phyloP scores from a whole-genome alignment of 2,797 vertebrate species.

The Mergus octosetaceus region DNA sequence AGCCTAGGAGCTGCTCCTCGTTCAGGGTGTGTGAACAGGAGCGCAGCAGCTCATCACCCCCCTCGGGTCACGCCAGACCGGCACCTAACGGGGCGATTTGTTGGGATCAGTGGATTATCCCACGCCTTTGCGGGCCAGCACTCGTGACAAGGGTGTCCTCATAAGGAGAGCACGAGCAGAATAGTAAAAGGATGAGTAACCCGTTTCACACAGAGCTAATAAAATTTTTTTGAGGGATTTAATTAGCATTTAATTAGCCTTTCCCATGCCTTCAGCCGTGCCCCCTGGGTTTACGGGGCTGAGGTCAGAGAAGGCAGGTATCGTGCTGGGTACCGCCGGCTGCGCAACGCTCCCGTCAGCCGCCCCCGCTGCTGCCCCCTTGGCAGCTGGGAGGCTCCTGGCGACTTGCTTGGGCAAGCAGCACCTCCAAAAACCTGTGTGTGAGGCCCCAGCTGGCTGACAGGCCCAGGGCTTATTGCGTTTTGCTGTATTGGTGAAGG shows the following conservation, averaged over 20 bases:
- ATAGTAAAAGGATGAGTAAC: conserved; percentile 14
- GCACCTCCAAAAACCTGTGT: background rate
- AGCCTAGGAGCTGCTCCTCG: background rate
- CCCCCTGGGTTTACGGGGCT: background rate
- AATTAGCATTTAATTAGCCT: conserved; percentile 27
- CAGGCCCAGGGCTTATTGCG: background rate
- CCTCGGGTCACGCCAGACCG: background rate
- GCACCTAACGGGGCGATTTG: background rate
- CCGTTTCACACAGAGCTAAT: background rate
- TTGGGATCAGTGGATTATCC: rapidly evolving
- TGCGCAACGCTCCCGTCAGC: rapidly evolving
- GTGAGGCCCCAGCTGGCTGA: no score
- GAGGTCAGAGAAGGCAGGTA: background rate
- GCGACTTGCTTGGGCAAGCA: background rate
- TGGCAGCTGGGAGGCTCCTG: background rate
- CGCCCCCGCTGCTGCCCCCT: background rate
- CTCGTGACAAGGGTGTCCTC: background rate
- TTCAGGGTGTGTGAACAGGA: background rate
- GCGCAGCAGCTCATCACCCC: rapidly evolving
- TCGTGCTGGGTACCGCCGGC: rapidly evolving
- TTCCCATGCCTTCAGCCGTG: conserved; percentile 20
- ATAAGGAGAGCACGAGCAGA: background rate
- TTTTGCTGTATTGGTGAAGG: background rate
- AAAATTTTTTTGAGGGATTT: background rate
- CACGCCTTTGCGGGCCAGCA: background rate